Evolutionary conservation across 2,888 invertebrate species (phyloP).

Genomic region (Himalopsyche japonica): DNA sequence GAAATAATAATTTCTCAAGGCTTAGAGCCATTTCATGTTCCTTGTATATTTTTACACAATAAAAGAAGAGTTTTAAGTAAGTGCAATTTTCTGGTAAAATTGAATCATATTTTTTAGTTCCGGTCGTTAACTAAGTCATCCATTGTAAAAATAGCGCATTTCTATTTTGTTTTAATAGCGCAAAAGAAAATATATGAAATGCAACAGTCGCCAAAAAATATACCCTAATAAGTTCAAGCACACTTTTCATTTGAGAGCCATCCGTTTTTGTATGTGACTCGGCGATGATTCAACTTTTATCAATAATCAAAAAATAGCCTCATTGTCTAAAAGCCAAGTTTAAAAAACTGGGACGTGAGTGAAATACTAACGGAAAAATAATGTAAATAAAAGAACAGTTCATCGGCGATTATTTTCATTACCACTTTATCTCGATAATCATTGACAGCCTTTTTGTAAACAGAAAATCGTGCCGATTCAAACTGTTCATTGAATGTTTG

Average conservation of each 20-base stretch:
- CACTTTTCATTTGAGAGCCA: neutral
- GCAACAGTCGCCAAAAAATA: neutral
- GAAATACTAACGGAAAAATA: neutral
- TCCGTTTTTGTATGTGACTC: neutral
- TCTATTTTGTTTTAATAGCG: neutral
- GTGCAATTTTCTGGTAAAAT: neutral
- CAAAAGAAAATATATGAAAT: neutral
- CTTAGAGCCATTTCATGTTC: too few species aligned
- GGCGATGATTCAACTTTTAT: neutral
- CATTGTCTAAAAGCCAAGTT: neutral
- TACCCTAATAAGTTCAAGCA: neutral
- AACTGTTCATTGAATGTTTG: neutral
- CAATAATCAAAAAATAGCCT: neutral
- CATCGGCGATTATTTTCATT: neutral
- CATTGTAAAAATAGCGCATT: neutral
- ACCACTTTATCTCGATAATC: neutral
- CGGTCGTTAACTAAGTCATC: neutral
- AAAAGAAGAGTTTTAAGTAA: too few species aligned
- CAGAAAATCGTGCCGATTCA: neutral
- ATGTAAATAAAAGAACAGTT: neutral
- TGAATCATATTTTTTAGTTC: neutral
- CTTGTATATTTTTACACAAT: too few species aligned
- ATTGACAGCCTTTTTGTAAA: neutral
- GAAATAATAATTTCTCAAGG: too few species aligned
- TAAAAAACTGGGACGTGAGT: neutral